Base-by-base conservation (phyloP, 2,797 vertebrate species). In the Oreonectes daqikongensis region DNA sequence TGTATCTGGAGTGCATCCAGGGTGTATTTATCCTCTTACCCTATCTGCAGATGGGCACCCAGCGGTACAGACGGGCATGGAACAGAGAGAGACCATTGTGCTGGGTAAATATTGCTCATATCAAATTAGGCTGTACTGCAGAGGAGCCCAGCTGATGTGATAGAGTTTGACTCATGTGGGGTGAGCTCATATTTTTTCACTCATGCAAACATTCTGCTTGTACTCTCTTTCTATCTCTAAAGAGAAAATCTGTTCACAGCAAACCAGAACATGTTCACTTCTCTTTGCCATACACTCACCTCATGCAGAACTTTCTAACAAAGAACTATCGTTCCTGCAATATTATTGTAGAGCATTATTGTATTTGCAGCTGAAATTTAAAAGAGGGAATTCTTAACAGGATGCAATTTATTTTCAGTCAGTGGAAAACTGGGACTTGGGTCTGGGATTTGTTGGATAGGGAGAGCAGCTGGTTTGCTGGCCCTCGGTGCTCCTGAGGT, bases 61-160 rank as follows among this genome's bases (percentile, higher is more conserved):
- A 76, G 40, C 17, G 4, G 55, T 59, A 69, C 28, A 69, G 61
- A 22, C 24, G 18, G 30, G 20, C 28, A 44, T 26, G 42, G 50
- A 67, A 30, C 55, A 72, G 68, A 42, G 32, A 68, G 26, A 66
- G 60, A 65, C 32, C 42, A 26, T 40, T 55, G 44, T 15, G 72
- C 63, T 20, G 69, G 64, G 63, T 68, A 80, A 84, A 78, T 72
- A 61, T 77, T 69, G 72, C 60, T 80, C 78, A 60, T 75, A 80
- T 79, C 18, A 82, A 75, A 80, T 82, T 67, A 75, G 78, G 26
- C 35, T 61, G 35, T 35, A 30, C 60, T 22, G 67, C 55, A 55
- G 80, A 59, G 78, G 17, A 79, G 24, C 22, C 26, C 4, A 18
- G 52, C 71, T 59, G 72, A 79, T 72, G 59, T 53, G 68, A 73